Evolutionary conservation across 64 coral and sea anemone genomes (phyloP).

Genomic region (Hydrozoanthus tunicans): DNA sequence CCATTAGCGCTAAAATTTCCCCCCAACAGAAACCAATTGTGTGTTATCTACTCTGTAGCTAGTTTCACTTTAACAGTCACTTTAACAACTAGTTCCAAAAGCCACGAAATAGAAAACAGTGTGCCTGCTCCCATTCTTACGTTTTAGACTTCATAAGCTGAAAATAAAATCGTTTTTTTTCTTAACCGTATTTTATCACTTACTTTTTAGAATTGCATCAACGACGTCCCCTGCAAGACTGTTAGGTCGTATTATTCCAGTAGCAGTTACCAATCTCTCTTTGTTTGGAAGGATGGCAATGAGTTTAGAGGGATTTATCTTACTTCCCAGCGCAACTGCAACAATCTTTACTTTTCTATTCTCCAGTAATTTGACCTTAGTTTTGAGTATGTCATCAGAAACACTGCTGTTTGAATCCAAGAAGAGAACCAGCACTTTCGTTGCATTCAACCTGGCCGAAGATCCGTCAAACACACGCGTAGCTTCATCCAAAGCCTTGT

Average conservation of each 20-base stretch:
- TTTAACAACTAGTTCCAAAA: too few relatives aligned
- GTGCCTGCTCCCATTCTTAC: background rate
- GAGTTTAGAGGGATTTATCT: conserved; percentile 56
- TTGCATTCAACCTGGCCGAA: conserved; percentile 53
- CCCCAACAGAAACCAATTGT: too few relatives aligned
- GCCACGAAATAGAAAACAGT: too few relatives aligned
- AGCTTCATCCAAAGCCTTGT: conserved; percentile 66
- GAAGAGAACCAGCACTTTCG: conserved; percentile 71
- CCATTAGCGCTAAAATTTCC: too few relatives aligned
- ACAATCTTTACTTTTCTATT: conserved; percentile 60
- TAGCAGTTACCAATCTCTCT: conserved; percentile 15
- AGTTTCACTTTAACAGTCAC: too few relatives aligned
- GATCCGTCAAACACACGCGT: conserved; percentile 59
- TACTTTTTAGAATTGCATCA: conserved; percentile 54
- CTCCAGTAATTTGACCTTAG: conserved; percentile 39
- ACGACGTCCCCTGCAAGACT: conserved; percentile 53
- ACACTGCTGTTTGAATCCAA: conserved; percentile 60
- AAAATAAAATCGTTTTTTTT: background rate
- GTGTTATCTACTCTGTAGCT: too few relatives aligned
- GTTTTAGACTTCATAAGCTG: background rate
- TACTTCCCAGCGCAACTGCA: conserved; percentile 58
- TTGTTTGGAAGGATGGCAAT: conserved; percentile 33
- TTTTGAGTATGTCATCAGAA: conserved; percentile 29
- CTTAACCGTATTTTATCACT: background rate
- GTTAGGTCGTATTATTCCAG: conserved; percentile 28